phyloP scores from a whole-genome alignment of 1,140 invertebrate species.

The Drosophila pallidifrons region DNA sequence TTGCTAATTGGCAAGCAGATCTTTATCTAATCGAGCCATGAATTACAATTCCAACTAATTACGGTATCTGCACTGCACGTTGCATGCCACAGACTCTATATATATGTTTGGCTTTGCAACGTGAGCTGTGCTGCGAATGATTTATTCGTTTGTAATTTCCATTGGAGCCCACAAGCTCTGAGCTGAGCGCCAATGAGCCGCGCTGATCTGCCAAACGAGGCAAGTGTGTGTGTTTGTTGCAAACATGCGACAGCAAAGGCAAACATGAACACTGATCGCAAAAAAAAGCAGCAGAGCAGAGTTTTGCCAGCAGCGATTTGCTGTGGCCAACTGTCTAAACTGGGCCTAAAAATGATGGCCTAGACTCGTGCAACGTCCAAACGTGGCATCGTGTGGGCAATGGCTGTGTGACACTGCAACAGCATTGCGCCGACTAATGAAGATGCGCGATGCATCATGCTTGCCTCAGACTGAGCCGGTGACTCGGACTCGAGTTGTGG shows the following conservation, averaged over 20 bases:
- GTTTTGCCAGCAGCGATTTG: conserved; percentile 56
- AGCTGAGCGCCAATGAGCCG: conserved; percentile 68
- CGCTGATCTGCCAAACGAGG: conserved; percentile 41
- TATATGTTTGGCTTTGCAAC: conserved; percentile 5
- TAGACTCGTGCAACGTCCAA: conserved; percentile 29
- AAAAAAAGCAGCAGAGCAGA: neutral
- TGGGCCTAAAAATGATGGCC: conserved; percentile 74
- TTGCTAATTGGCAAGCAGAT: conserved; percentile 80
- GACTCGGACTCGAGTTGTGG: neutral
- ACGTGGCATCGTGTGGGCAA: conserved; percentile 3
- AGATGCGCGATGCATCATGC: conserved; percentile 82
- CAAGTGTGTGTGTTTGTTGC: conserved; percentile 18
- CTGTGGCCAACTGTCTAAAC: conserved; percentile 62
- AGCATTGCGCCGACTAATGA: conserved; percentile 78
- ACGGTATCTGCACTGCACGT: conserved; percentile 34
- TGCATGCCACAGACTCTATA: conserved; percentile 40
- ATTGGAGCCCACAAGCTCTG: conserved; percentile 66
- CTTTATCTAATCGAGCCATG: conserved; percentile 81
- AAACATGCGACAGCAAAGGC: conserved; percentile 76
- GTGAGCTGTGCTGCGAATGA: conserved; percentile 58
- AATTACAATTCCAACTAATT: conserved; percentile 83
- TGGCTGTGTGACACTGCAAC: conserved; percentile 66
- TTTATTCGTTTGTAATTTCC: conserved; percentile 82
- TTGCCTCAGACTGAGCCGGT: conserved; percentile 17
- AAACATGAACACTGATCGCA: conserved; percentile 76